Base-by-base conservation (phyloP, 2,888 invertebrate species). In the Holacanthella duospinosa region DNA sequence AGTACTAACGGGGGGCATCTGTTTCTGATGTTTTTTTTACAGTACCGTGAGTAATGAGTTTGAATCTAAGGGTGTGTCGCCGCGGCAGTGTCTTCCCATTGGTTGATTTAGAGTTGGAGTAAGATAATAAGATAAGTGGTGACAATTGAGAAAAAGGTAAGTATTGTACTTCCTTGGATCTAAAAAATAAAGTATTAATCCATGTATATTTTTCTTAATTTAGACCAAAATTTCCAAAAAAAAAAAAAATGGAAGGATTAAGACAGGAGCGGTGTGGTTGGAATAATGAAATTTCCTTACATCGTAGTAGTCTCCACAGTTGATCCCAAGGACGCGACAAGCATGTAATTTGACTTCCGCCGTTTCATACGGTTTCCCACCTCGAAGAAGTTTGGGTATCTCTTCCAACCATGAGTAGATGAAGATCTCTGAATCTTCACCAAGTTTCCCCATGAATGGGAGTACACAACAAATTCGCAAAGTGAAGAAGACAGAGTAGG, bases 391-490 rank as follows among this genome's bases (percentile, higher is more conserved):
- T 43, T 71, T 70, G 9, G 70, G 71, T 44, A 71, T 70, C 58
- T 70, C 71, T 64, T 71, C 71, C 21, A 71, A 61, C 71, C 71
- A 71, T 19, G 65, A 65, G 64, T 71, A 70, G 61, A 71, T 70
- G 70, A 71, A 71, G 29, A 71, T 70, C 61, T 71, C 70, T 27
- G 70, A 70, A 66, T 70, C 70, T 56, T 70, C 71, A 1, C 70
- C 69, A 53, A 71, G 59, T 55, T 70, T 70, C 3, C 71, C 71
- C 56, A 70, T 55, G 65, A 70, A 70, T 1, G 71, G 71, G 29
- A 71, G 48, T 9, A 71, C 63, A 29, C 70, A 70, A 64, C 70
- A 71, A 66, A 71, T 70, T 57, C 71, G 59, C 36, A 71, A 62
- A 1, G 68, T 69, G 70, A 70, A 71, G 67, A 70, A 71, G 62